Evolutionary conservation across 2,797 vertebrate genomes (phyloP), one percentile per base, ranked within the genome.

Genomic region (Parambassis ranga): DNA sequence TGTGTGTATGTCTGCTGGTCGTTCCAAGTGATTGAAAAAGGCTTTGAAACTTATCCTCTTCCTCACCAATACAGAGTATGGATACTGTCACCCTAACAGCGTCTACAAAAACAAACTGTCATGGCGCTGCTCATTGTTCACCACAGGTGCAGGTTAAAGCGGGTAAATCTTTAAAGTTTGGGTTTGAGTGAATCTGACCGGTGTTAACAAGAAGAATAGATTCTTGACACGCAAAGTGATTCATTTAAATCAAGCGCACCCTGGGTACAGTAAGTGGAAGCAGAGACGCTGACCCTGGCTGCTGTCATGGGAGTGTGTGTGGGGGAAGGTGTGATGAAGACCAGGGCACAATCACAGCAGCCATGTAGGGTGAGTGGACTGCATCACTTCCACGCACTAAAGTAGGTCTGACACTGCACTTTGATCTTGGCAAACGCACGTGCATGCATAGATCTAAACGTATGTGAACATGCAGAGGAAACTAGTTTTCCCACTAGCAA

Each of bases 321-420:
- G 39, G 16, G 60, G 50, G 37, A 42, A 5, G 23, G 36, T 0
- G 10, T 84, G 85, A 88, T 41, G 61, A 77, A 79, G 66, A 77
- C 71, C 89, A 91, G 87, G 53, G 33, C 57, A 18, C 39, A 27
- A 44, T 44, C 32, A 19, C 39, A 65, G 28, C 58, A 9, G 9
- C 58, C 46, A 32, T 4, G 10, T 27, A 16, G 39, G 58, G 43
- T 28, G 69, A 30, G 62, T 87, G 84, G 75, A 71, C 68, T 86
- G 69, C 51, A 43, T 90, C 85, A 81, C 70, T 32, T 68, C 27
- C 28, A 68, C 35, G 30, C 53, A 51, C 44, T 43, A 79, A 84
- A 89, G 77, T 51, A 68, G 71, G 53, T 58, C 66, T 83, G 86
- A 89, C 83, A 77, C 28, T 2, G 15, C 50, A 50, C 72, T 81